Conservation (phyloP, 2,888 invertebrate genomes). For the Dynastes tityus region DNA sequence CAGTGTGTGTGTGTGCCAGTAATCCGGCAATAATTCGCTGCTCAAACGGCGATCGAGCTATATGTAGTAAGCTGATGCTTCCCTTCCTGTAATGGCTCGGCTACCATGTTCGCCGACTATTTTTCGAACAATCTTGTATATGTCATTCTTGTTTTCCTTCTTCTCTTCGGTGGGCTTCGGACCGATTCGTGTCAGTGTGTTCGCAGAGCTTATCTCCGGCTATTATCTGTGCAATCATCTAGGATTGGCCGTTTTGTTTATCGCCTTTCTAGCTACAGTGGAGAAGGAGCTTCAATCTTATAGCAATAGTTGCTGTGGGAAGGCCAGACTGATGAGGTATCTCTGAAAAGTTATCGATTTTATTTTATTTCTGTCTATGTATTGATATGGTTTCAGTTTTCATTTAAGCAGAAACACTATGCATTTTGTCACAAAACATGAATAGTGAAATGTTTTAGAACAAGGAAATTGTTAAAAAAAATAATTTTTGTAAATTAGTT, state of each 20-base stretch:
- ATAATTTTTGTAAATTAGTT: too few species aligned
- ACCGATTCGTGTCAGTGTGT: constrained; percentile 46
- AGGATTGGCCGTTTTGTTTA: constrained; percentile 47
- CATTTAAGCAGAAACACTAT: too few species aligned
- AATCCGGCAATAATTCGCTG: constrained; percentile 62
- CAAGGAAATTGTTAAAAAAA: too few species aligned
- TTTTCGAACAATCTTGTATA: constrained; percentile 45
- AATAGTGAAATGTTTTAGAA: too few species aligned
- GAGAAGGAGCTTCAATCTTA: constrained; percentile 13
- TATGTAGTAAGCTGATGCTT: constrained; percentile 34
- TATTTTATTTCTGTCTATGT: not conserved
- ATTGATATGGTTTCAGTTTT: too few species aligned
- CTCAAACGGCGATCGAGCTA: constrained; percentile 48
- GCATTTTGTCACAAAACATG: too few species aligned
- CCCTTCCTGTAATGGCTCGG: constrained; percentile 23
- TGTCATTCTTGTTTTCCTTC: constrained; percentile 47
- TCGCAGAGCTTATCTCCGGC: constrained; percentile 55
- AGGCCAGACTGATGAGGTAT: not conserved
- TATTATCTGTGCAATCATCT: constrained; percentile 56
- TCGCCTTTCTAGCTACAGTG: constrained; percentile 36
- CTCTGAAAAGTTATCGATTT: not conserved
- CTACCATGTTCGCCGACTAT: constrained; percentile 13
- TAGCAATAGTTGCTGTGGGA: not conserved
- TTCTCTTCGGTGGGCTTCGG: constrained; percentile 31
- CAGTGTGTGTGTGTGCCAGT: constrained; percentile 46